A percentile compares a stretch with the other conserved stretches of the same genome.
Evolutionary conservation across 2,113 vertebrate species (phyloP).

Genomic region (Heterotilapia buettikoferi): DNA sequence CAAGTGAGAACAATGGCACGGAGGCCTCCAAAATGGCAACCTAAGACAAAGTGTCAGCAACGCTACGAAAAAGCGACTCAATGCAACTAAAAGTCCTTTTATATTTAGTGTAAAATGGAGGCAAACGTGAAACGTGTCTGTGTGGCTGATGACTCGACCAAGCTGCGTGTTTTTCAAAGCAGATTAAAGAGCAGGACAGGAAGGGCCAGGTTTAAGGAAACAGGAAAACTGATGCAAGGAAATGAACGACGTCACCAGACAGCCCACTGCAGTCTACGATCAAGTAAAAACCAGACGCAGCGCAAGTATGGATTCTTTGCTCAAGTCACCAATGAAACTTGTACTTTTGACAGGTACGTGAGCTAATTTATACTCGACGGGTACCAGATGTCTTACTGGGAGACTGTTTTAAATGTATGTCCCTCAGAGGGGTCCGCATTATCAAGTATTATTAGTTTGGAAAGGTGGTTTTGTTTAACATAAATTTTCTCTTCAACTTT

Average conservation of each 20-base stretch:
- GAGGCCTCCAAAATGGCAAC: conserved; percentile 14
- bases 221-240: conserved; percentile 78
- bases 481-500: not conserved
- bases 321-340: conserved; percentile 74
- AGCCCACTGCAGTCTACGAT: conserved; percentile 46
- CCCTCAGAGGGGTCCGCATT: not conserved
- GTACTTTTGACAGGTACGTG: conserved; percentile 75
- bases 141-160: not conserved
- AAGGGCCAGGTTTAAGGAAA: conserved; percentile 78
- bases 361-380: not conserved
- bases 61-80: not conserved
- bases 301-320: conserved; percentile 69
- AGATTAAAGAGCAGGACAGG: conserved; percentile 73
- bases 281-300: conserved; percentile 51
- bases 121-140: not conserved
- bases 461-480: not conserved
- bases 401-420: not conserved
- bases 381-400: not conserved
- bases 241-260: conserved; percentile 67
- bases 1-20: conserved; percentile 49
- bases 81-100: not conserved
- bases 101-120: not conserved
- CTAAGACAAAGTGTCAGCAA: not conserved
- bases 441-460: not conserved
- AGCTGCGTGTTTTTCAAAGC: conserved; percentile 48